Evolutionary conservation across 1,140 invertebrate genomes (phyloP), one percentile per base, ranked within the genome.

Genomic region (Bombus consobrinus): DNA sequence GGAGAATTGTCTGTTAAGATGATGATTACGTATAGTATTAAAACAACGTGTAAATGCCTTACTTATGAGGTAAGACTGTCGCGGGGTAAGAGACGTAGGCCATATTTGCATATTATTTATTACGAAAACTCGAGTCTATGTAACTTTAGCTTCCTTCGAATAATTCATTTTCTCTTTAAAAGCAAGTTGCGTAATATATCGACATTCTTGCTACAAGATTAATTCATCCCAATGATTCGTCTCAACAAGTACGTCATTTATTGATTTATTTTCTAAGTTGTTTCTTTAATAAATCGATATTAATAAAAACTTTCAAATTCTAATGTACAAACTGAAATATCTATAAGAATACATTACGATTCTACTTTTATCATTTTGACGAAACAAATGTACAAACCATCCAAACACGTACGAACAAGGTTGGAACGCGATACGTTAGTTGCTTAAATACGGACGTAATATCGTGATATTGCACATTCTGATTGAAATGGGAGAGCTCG

Each of bases 61-160:
- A 28, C 28, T 34, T 22, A n/a, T 1, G 34, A 34, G 32, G 3
- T 12, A 39, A 64, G n/a, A 34, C 13, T 37, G 2, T 3, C 12
- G 6, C 28, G 28, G 4, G 9, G 18, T 4, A 9, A 32, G 10
- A 41, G 39, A 66, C 43, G 28, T 13, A 15, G 39, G 59, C 18
- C 64, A 3, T n/a, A 47, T 78, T 66, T 43, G 39, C 39, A 78
- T 78, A 78, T 78, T 53, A 69, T 69, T 69, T 69, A 69, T 69
- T 37, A 37, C 25, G 68, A 69, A 69, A n/a, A 66, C 59, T 43
- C 1, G 59, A 34, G 5, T 25, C 22, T 34, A 9, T 3, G 39
- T 32, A 32, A 32, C 41, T 18, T 47, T 34, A 34, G 15, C 47
- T 47, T 32, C 72, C 39, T 34, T n/a, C 15, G 15, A 43, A n/a